Evolutionary conservation across 2,113 vertebrate genomes (phyloP), one percentile per base, ranked within the genome.

Genomic region (Rhagologus leucostigma): DNA sequence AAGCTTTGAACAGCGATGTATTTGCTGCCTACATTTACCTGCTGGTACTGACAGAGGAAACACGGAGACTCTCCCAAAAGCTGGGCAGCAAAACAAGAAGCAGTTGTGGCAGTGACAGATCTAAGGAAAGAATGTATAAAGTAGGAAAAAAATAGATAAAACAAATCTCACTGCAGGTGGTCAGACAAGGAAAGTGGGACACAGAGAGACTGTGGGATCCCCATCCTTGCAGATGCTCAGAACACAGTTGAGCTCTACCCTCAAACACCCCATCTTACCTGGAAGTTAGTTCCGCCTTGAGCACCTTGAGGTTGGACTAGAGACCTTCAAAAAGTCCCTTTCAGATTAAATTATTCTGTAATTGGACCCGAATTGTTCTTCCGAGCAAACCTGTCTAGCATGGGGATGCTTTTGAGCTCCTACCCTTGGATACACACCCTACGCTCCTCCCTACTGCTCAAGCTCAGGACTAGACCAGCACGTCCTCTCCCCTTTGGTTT

Each of bases 1-100:
- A 74, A 27, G 9, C 32, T 33, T 1, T 32, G n/a, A 46, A 32
- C 1, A 1, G 21, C 14, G 47, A 39, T 1, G 2, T 3, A 3
- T 59, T 63, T 90, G 29, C 37, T 75, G 35, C 18, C 68, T 30
- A 2, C 24, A 71, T 47, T 22, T 24, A 17, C 39, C 53, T 44
- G 64, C 35, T 41, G 35, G 23, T 16, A 11, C 33, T 52, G 6
- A 7, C 1, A 77, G 20, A 63, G 52, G 35, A 46, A 16, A 46
- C 9, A 65, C 41, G 3, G 30, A 70, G 46, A 49, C 20, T 29
- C 30, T 44, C 57, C 27, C 62, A 73, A 50, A 59, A 89, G 33
- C 21, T 89, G 30, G 71, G 39, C 52, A 86, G 49, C 23, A 73
- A 77, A 94, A 32, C 37, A 42, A 78, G 50, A 62, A 78, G 20